Evolutionary conservation across 2,113 vertebrate genomes (phyloP), one percentile per base, ranked within the genome.

Genomic region (Mus pahari): DNA sequence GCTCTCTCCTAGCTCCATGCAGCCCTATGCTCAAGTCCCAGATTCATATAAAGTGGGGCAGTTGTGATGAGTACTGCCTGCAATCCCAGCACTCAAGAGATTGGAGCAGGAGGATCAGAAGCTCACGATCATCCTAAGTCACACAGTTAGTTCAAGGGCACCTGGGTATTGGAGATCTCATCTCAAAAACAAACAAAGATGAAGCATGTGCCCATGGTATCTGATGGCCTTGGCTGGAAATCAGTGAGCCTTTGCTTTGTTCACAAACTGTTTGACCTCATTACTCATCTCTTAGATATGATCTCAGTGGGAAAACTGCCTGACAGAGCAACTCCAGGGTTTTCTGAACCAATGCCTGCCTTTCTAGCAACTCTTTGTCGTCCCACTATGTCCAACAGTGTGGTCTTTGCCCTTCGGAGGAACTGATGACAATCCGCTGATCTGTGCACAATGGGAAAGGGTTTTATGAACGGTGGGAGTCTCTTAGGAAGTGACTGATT

Each of bases 201-300:
- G 16, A 33, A 66, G 60, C 48, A 5, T 42, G 26, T 48, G 16
- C 6, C 58, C 60, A 13, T 3, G 86, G 66, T 12, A 20, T 33
- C 92, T 75, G 39, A 42, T 48, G 42, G 88, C 50, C 31, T 17
- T 62, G 75, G 79, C 45, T 48, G 33, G 86, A 53, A 75, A 91
- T 79, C 4, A 39, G 20, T 28, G 4, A 31, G 14, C 45, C 62
- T 66, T 91, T 90, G 13, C 74, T 98, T 14, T 33, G 64, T 95
- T 94, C 10, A 20, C 13, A 26, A 3, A 42, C 16, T n/a, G 14
- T 70, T 77, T 36, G 60, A 66, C 77, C 39, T 55, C 60, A 55
- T 74, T 53, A 31, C 58, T n/a, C 77, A 39, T 58, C 36, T 78
- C 9, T 77, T 50, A 50, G 68, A 58, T 75, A 33, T 17, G 14